Conservation (phyloP, 2,888 invertebrate genomes). For the Campopleginae sp. region DNA sequence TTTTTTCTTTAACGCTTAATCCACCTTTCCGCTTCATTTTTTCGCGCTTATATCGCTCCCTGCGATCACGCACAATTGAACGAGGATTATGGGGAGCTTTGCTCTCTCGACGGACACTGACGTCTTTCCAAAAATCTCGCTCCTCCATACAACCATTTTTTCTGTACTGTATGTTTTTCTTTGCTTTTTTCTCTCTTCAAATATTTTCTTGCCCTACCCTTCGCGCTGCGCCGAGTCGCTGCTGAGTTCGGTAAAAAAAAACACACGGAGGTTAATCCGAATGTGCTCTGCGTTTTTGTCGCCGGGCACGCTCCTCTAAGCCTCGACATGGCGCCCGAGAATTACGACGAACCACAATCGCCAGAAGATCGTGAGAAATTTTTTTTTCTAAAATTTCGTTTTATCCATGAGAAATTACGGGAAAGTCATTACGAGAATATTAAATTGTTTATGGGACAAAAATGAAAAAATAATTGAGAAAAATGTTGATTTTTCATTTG, state of each 20-base stretch:
- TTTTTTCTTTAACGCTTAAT: constrained; percentile 1
- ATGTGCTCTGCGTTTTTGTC: constrained; percentile 42
- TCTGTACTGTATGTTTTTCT: constrained; percentile 22
- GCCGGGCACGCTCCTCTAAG: constrained; percentile 16
- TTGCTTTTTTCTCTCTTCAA: constrained; percentile 29
- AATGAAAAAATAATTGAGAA: not conserved
- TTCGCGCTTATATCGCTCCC: not conserved
- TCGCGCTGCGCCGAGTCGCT: not conserved
- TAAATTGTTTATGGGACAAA: not conserved
- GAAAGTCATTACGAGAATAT: no score
- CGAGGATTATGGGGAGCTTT: constrained; percentile 31
- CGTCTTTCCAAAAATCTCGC: constrained; percentile 35
- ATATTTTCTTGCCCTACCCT: constrained; percentile 22
- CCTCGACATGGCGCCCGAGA: not conserved
- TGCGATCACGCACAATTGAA: constrained; percentile 40
- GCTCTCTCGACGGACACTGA: not conserved
- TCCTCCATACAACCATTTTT: constrained; percentile 56
- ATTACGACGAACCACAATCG: not conserved
- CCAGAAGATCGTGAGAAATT: not conserved
- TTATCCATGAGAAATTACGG: not conserved
- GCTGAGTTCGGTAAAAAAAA: not conserved
- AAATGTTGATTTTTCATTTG: not conserved
- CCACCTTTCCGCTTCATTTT: constrained; percentile 32
- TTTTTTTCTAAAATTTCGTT: not conserved
- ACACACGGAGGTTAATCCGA: constrained; percentile 10